Base-by-base conservation (phyloP, 2,888 invertebrate genomes). In the Seira musarum region DNA sequence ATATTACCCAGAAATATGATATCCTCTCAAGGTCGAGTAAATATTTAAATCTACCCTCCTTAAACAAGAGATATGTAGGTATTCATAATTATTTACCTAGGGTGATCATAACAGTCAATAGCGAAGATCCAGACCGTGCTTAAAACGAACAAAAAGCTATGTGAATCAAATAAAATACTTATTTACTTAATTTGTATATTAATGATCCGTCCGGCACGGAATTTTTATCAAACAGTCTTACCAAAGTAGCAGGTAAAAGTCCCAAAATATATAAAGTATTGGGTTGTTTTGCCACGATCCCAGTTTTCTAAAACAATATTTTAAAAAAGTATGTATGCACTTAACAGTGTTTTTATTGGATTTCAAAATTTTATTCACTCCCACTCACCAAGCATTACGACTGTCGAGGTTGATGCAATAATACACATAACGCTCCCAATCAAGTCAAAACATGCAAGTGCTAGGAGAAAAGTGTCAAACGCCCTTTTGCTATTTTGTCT, bases 401-500 rank as follows among this genome's bases (percentile, higher is more conserved):
- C n/a, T n/a, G 24, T 65, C n/a, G 65, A 24, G 10, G n/a, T 30
- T 30, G 65, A 6, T 10, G 8, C n/a, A 3, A 65, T 5, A 5
- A 65, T n/a, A 3, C 3, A 8, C 35, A 30, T 65, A 17, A 65
- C n/a, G 30, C 65, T 21, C 21, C 30, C 17, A 10, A 65, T 15
- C 8, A 65, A 6, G 30, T 65, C 65, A 5, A 30, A n/a, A 8
- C 30, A 25, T 2, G 65, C 65, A n/a, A 65, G 19, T 3, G 65
- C 25, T 6, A 30, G 5, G 2, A 65, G 19, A 2, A 65, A 17
- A 8, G 15, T 35, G 25, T 35, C 65, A 65, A 65, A 65, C 13
- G 35, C 25, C n/a, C 65, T 10, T n/a, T 25, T 25, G 30, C n/a
- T 35, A n/a, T 30, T 65, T 30, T 30, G 65, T 5, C 65, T 65